These are phyloP conservation scores for Halcyon senegalensis DNA, from an alignment of 2,113 vertebrate species.

Conservation along the genomic window DNA sequence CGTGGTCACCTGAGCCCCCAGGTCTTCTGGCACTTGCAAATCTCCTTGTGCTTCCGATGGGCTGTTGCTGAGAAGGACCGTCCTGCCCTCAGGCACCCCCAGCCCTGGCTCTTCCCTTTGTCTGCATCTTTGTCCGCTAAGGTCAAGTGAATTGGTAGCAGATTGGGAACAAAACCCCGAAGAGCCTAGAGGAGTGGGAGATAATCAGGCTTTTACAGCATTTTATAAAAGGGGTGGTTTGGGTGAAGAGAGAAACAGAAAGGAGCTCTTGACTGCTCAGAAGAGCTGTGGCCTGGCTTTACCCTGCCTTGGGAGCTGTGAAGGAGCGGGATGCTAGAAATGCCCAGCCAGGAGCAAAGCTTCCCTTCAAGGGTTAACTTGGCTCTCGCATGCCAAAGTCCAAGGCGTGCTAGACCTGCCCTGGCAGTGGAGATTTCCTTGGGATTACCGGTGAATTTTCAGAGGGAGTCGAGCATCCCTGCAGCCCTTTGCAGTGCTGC, in stretches of 20 bases:
- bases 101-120: background rate
- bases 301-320: background rate
- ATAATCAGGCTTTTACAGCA: background rate
- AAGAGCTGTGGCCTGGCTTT: background rate
- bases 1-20: background rate
- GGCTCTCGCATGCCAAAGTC: accelerated
- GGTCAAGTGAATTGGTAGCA: background rate
- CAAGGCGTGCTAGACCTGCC: accelerated
- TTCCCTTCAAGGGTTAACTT: background rate
- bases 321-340: background rate
- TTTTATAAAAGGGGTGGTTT: background rate
- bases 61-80: background rate
- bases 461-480: background rate
- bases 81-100: background rate
- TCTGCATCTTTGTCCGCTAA: background rate
- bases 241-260: background rate
- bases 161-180: background rate
- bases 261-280: background rate
- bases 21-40: background rate
- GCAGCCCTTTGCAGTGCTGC: accelerated
- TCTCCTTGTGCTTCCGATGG: background rate
- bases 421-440: background rate
- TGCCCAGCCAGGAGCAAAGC: background rate
- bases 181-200: background rate
- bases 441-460: background rate